phyloP scores from a whole-genome alignment of 2,888 invertebrate genomes.

The Zootermopsis nevadensis region DNA sequence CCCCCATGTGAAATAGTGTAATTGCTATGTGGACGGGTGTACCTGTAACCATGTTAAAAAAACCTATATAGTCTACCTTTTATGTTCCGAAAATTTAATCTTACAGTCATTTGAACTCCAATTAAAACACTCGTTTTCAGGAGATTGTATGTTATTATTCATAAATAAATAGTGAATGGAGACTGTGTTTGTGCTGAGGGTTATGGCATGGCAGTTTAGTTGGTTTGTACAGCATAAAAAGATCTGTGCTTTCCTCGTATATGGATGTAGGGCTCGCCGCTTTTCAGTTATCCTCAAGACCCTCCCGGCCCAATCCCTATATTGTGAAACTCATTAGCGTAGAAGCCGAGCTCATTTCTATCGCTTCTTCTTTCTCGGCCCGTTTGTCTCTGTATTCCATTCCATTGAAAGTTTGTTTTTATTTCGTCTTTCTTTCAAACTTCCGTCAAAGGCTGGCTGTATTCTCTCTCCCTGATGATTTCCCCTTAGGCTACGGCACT shows the following conservation, averaged over 20 bases:
- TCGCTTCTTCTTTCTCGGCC: constrained; percentile 3
- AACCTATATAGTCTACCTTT: neutral
- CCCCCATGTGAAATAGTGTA: constrained; percentile 37
- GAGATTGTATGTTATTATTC: constrained; percentile 36
- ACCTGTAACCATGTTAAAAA: neutral
- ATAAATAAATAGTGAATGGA: neutral
- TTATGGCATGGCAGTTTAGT: neutral
- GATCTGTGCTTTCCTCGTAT: neutral
- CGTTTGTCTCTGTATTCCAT: neutral
- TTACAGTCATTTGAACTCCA: constrained; percentile 27
- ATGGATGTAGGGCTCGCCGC: neutral
- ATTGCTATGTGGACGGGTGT: neutral
- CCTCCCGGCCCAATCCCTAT: neutral
- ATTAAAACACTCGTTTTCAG: constrained; percentile 35
- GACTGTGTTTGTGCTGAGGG: constrained; percentile 1
- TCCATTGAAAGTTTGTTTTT: neutral
- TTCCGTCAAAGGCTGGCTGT: neutral
- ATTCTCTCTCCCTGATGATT: too few species aligned
- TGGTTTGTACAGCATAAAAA: neutral
- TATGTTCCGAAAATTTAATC: constrained; percentile 6
- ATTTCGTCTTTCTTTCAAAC: neutral
- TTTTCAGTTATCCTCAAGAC: neutral
- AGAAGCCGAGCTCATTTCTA: neutral
- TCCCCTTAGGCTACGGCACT: too few species aligned
- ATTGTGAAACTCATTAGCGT: neutral